Evolutionary conservation across 2,113 vertebrate genomes (phyloP).

Genomic region (Polypterus senegalus): DNA sequence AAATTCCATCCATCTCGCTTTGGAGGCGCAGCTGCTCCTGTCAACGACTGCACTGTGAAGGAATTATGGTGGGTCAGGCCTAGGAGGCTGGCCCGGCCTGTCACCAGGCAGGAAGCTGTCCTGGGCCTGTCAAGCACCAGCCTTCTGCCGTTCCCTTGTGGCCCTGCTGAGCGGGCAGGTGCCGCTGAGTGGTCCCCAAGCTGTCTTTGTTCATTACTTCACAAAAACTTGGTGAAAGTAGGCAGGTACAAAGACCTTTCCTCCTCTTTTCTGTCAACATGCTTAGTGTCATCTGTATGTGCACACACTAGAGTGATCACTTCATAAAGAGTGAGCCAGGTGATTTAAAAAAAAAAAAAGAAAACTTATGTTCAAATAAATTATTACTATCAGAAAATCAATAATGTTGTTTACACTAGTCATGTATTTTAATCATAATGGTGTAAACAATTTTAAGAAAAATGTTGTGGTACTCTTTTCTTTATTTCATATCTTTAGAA

Average conservation of each 20-base stretch:
- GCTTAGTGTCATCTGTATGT: slow-evolving; percentile 50
- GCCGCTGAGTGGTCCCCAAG: slow-evolving; percentile 71
- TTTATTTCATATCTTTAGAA: too few relatives aligned
- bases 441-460: too few relatives aligned
- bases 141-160: slow-evolving; percentile 63
- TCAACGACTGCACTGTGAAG: slow-evolving; percentile 73
- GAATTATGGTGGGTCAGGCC: slow-evolving; percentile 76
- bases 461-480: too few relatives aligned
- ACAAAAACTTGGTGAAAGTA: slow-evolving; percentile 67
- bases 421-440: too few relatives aligned
- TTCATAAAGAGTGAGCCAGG: slow-evolving; percentile 34
- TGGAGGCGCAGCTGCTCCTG: slow-evolving; percentile 95
- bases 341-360: slow-evolving; percentile 31
- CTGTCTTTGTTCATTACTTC: slow-evolving; percentile 96
- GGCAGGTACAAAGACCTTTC: slow-evolving; percentile 80
- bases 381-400: too few relatives aligned
- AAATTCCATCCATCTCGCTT: slow-evolving; percentile 99
- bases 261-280: slow-evolving; percentile 70
- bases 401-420: too few relatives aligned
- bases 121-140: slow-evolving; percentile 71
- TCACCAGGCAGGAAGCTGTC: slow-evolving; percentile 72
- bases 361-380: too few relatives aligned
- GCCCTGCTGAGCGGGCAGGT: slow-evolving; percentile 44
- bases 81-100: slow-evolving; percentile 68
- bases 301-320: not conserved